These are phyloP conservation scores for Zapus hudsonius DNA, from an alignment of 2,113 vertebrate species.

Conservation along the genomic window DNA sequence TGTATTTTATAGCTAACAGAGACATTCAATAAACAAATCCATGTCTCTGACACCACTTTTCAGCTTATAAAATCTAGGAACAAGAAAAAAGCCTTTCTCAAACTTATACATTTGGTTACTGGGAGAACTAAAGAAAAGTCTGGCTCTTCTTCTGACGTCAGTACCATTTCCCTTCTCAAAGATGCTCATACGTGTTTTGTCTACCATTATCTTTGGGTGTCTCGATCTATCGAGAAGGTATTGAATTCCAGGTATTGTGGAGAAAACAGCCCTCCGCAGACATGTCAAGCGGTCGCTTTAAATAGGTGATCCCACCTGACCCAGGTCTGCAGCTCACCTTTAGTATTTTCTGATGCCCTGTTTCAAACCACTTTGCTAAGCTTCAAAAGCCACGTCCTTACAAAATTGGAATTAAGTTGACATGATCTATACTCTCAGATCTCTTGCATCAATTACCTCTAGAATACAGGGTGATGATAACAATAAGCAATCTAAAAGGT, in stretches of 20 bases:
- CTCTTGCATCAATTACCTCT: neutral
- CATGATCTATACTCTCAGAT: neutral
- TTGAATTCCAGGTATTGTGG: neutral
- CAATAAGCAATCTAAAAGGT: neutral
- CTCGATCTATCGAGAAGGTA: neutral
- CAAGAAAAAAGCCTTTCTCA: neutral
- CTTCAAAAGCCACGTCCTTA: neutral
- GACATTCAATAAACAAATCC: neutral
- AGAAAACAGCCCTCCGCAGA: neutral
- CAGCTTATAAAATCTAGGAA: conserved; percentile 36
- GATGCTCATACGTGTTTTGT: neutral
- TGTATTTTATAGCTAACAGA: conserved; percentile 21
- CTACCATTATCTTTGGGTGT: neutral
- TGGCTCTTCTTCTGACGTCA: neutral
- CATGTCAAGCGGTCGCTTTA: neutral
- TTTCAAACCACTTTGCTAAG: neutral
- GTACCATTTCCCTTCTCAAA: neutral
- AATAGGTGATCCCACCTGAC: neutral
- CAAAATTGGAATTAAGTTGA: neutral
- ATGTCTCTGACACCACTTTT: neutral
- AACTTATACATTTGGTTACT: neutral
- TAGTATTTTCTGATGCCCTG: neutral
- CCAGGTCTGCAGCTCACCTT: neutral
- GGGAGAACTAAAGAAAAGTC: conserved; percentile 12
- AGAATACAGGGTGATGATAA: neutral